Percentiles rank a stretch among this genome's conserved stretches.
Evolutionary conservation across 2,797 vertebrate species (phyloP).

Genomic region (Gymnoscopelus braueri): DNA sequence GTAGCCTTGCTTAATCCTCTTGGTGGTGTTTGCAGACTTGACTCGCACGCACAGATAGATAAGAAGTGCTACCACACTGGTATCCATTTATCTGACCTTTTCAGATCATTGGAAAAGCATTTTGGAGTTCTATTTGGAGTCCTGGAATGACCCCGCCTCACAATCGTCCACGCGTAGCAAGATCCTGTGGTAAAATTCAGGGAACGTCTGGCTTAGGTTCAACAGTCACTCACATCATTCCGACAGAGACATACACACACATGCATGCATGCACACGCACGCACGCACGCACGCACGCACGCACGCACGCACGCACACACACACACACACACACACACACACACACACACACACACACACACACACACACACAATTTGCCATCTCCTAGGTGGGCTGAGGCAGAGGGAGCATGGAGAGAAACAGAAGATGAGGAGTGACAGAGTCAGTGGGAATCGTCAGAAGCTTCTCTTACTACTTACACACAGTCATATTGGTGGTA

Average conservation of each 20-base stretch:
- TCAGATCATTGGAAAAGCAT: slow-evolving; percentile 39
- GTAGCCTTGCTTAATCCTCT: no score
- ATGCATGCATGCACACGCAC: not conserved
- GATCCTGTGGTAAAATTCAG: slow-evolving; percentile 60
- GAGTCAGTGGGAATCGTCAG: slow-evolving; percentile 18
- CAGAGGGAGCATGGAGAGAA: not conserved
- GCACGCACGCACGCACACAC: not conserved
- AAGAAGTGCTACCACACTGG: slow-evolving; percentile 23
- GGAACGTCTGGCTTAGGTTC: slow-evolving; percentile 52
- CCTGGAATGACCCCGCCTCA: slow-evolving; percentile 64
- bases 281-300: not conserved
- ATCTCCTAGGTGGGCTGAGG: slow-evolving; percentile 4
- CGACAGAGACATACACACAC: slow-evolving; percentile 19
- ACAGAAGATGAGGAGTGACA: not conserved
- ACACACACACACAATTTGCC: no score
- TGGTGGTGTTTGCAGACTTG: not conserved
- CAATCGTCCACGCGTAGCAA: slow-evolving; percentile 42
- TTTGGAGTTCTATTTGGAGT: slow-evolving; percentile 70
- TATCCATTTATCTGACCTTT: slow-evolving; percentile 66
- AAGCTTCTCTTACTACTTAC: slow-evolving; percentile 24
- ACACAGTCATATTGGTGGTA: no score
- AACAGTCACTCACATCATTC: slow-evolving; percentile 36
- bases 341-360: no score
- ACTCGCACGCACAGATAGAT: slow-evolving; percentile 1
- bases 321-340: not conserved